A percentile compares a stretch with the other conserved stretches of the same genome.
Conservation (phyloP, 1,140 invertebrate species). For the Drosophila sp. region DNA sequence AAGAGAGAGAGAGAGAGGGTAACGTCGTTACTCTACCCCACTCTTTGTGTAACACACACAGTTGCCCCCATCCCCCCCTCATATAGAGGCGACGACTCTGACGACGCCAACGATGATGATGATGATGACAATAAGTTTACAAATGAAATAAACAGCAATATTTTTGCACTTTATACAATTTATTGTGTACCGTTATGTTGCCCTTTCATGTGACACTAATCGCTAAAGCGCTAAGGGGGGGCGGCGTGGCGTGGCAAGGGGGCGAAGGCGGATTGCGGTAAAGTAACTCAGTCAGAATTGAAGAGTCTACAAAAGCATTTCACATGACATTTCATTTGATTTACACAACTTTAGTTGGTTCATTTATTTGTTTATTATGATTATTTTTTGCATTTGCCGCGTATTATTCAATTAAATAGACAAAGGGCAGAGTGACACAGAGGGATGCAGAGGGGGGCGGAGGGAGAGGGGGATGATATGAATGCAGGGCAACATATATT, state of each 20-base stretch:
- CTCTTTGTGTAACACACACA: neutral
- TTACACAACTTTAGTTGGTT: neutral
- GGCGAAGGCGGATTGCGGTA: neutral
- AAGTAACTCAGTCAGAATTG: neutral
- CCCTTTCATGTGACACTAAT: constrained; percentile 18
- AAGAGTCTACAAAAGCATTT: constrained; percentile 1
- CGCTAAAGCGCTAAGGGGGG: neutral
- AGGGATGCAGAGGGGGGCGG: neutral
- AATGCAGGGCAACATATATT: neutral
- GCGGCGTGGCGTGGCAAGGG: neutral
- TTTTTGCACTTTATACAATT: constrained; percentile 39
- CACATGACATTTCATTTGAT: constrained; percentile 3
- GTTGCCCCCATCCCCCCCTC: neutral
- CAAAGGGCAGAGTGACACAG: neutral
- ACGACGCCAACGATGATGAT: constrained; percentile 8
- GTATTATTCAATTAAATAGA: constrained; percentile 12
- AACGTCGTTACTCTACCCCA: neutral
- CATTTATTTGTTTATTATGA: constrained; percentile 3
- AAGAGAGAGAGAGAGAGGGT: neutral
- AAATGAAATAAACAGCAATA: constrained; percentile 56
- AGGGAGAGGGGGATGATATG: neutral
- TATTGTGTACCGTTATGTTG: constrained; percentile 24
- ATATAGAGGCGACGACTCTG: neutral
- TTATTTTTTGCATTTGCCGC: constrained; percentile 9
- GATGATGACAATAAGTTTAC: constrained; percentile 55